Conservation (phyloP, 92 coral and sea anemone species). For the Micromussa lordhowensis region DNA sequence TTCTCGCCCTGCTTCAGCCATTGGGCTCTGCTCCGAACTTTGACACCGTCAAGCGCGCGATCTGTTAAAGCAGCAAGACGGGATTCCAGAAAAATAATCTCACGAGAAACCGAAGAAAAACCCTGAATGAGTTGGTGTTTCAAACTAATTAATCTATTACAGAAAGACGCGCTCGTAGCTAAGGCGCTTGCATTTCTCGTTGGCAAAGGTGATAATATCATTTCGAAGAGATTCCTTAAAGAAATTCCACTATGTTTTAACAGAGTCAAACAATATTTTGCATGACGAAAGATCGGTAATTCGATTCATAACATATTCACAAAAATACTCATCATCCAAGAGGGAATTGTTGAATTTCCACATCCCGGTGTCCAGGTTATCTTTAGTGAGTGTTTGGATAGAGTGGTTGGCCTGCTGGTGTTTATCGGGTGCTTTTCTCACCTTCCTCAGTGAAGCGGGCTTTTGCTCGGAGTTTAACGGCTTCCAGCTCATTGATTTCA, state of each 20-base stretch:
- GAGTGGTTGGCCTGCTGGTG: background rate
- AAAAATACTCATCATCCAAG: no score
- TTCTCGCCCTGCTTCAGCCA: constrained; percentile 51
- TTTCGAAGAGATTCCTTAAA: background rate
- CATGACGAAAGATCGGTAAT: no score
- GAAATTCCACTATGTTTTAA: no score
- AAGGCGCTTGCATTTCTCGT: background rate
- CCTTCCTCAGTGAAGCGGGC: constrained; percentile 27
- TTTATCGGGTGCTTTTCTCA: constrained; percentile 24
- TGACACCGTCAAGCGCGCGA: background rate
- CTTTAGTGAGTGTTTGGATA: background rate
- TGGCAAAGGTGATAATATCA: background rate
- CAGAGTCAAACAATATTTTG: no score
- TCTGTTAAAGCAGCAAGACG: no score
- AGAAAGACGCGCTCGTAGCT: background rate
- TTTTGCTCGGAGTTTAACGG: background rate
- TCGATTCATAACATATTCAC: no score
- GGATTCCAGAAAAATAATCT: background rate
- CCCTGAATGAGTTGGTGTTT: background rate
- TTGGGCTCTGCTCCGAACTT: constrained; percentile 2
- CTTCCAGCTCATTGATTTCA: constrained; percentile 19
- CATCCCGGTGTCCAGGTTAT: background rate
- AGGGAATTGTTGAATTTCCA: no score
- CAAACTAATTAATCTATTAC: background rate
- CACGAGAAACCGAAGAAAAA: background rate